These are phyloP conservation scores for Aphaenogaster floridana DNA, from an alignment of 1,140 invertebrate genomes.

Conservation along the genomic window DNA sequence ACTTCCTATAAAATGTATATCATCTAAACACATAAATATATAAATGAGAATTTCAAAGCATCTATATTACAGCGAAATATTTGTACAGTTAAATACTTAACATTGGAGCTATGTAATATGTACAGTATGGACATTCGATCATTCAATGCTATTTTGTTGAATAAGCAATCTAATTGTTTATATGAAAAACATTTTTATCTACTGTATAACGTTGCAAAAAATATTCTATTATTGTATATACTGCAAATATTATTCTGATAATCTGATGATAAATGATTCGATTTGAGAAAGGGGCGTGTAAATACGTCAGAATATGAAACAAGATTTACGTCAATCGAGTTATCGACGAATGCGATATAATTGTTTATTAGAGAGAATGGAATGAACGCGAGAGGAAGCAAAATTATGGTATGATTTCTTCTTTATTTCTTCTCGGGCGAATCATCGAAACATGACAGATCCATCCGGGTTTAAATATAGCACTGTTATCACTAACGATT, in stretches of 20 bases:
- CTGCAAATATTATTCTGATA: not conserved
- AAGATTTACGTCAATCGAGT: not conserved
- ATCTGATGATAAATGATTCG: not conserved
- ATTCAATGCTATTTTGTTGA: not conserved
- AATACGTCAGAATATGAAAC: not conserved
- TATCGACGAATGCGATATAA: conserved; percentile 16
- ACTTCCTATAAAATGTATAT: not conserved
- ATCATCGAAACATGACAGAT: not conserved
- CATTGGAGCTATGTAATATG: not conserved
- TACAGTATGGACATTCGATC: not conserved
- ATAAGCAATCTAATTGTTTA: not conserved
- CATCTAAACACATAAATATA: not conserved
- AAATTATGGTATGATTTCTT: not conserved
- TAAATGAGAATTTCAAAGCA: not conserved
- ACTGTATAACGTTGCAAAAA: not conserved
- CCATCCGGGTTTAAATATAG: conserved; percentile 22
- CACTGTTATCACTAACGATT: conserved; percentile 48
- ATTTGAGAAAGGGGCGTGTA: not conserved
- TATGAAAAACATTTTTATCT: conserved; percentile 22
- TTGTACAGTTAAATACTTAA: not conserved
- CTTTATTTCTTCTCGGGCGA: not conserved
- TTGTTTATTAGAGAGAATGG: not conserved
- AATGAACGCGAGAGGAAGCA: not conserved
- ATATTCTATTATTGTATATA: not conserved
- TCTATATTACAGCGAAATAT: not conserved